These are phyloP conservation scores for Leptogaster cylindrica DNA, from an alignment of 2,888 invertebrate species.

Conservation along the genomic window DNA sequence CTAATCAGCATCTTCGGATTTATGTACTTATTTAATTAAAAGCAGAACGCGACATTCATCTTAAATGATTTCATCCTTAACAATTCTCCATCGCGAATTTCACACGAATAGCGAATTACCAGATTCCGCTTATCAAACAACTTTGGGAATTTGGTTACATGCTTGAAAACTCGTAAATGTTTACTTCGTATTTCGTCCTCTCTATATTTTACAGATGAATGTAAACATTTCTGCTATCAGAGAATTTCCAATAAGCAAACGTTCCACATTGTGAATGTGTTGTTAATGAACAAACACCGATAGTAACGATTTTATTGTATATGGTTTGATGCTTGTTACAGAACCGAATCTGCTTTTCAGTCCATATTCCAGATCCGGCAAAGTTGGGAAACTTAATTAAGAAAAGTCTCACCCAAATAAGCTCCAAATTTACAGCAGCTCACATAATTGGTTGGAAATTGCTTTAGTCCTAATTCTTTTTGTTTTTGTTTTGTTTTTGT, in stretches of 20 bases:
- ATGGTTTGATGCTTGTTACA: too few relatives aligned
- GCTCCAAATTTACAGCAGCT: constrained; percentile 3
- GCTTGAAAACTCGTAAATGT: constrained; percentile 13
- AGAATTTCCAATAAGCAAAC: constrained; percentile 1
- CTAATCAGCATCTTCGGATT: not conserved
- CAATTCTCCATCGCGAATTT: constrained; percentile 6
- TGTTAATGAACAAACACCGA: too few relatives aligned
- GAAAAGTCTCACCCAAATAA: not conserved
- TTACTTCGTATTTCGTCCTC: not conserved
- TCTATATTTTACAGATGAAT: constrained; percentile 5
- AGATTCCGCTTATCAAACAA: too few relatives aligned
- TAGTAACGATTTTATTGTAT: not conserved
- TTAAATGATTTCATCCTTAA: not conserved
- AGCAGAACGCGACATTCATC: too few relatives aligned
- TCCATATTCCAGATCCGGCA: too few relatives aligned
- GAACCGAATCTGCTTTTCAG: too few relatives aligned
- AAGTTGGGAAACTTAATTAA: not conserved
- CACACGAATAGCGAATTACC: not conserved
- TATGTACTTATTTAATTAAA: constrained; percentile 11
- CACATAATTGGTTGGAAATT: not conserved
- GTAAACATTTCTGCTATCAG: too few relatives aligned
- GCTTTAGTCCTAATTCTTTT: not conserved
- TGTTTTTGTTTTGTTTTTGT: too few relatives aligned
- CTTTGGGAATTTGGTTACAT: too few relatives aligned
- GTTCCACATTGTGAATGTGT: not conserved